Percentiles rank a stretch among this genome's conserved stretches.
Conservation (phyloP, 2,797 vertebrate genomes). For the Acanthurus leucopareius region DNA sequence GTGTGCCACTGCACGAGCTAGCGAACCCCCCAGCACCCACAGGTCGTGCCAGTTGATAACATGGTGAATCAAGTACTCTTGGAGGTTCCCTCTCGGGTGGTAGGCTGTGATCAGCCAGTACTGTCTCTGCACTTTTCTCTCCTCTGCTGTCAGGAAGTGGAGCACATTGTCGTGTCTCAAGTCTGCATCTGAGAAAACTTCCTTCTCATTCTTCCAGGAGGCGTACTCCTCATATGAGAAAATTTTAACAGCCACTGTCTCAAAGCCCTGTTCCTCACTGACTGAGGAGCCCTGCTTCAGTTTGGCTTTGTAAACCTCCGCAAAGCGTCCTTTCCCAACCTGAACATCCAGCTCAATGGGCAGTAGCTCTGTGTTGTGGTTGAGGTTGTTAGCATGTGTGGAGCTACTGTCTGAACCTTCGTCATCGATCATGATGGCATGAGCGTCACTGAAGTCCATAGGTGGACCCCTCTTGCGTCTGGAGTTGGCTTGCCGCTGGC, state of each 20-base stretch:
- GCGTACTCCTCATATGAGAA: constrained; percentile 94
- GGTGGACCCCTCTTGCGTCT: constrained; percentile 77
- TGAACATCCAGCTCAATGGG: constrained; percentile 94
- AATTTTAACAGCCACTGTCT: constrained; percentile 97
- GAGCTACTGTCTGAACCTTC: constrained; percentile 95
- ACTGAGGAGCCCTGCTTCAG: constrained; percentile 91
- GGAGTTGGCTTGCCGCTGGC: constrained; percentile 79
- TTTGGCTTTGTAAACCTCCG: constrained; percentile 95
- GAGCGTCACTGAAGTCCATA: constrained; percentile 89
- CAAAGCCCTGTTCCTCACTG: constrained; percentile 87
- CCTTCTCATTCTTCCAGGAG: constrained; percentile 97
- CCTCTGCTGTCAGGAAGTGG: constrained; percentile 96
- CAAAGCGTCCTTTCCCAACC: constrained; percentile 97
- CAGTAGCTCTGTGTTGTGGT: constrained; percentile 96
- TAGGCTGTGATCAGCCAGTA: constrained; percentile 98
- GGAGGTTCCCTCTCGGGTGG: constrained; percentile 92
- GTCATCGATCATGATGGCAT: constrained; percentile 90
- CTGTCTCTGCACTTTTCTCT: constrained; percentile 91
- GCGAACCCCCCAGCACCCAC: constrained; percentile 90
- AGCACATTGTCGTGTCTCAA: constrained; percentile 95
- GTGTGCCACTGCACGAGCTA: constrained; percentile 92
- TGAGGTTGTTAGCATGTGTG: constrained; percentile 95
- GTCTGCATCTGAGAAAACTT: constrained; percentile 96
- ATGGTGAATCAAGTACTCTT: constrained; percentile 91
- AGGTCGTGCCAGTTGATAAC: constrained; percentile 94